A percentile compares a stretch with the other conserved stretches of the same genome.
phyloP scores from a whole-genome alignment of 37 sponge, comb jelly and placozoan genomes.

The Eunapius fragilis region DNA sequence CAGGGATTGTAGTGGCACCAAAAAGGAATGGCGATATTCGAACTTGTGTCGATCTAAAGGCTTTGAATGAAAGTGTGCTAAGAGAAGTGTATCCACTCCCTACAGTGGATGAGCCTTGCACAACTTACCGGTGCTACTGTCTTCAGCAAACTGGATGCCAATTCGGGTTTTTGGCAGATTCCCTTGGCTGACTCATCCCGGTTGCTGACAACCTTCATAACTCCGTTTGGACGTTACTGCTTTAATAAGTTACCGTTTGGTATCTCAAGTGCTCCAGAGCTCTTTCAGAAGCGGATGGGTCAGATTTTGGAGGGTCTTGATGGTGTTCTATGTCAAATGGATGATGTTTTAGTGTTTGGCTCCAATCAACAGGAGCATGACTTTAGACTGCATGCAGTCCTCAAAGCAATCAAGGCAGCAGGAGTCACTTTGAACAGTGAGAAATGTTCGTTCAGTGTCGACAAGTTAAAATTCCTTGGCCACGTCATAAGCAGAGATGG shows the following conservation, averaged over 20 bases:
- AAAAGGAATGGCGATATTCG: slow-evolving; percentile 3
- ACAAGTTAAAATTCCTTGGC: slow-evolving; percentile 24
- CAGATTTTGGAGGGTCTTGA: slow-evolving; percentile 25
- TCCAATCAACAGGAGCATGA: slow-evolving; percentile 17
- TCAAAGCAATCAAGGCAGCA: neutral
- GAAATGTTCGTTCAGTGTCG: neutral
- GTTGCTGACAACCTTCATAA: slow-evolving; percentile 15
- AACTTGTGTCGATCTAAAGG: slow-evolving; percentile 11
- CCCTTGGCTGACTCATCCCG: slow-evolving; percentile 8
- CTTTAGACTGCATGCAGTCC: neutral
- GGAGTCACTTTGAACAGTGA: slow-evolving; percentile 2
- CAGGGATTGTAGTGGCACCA: slow-evolving; percentile 1
- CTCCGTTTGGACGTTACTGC: slow-evolving; percentile 1
- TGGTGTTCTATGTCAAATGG: slow-evolving; percentile 29
- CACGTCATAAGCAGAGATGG: slow-evolving; percentile 12
- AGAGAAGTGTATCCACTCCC: slow-evolving; percentile 12
- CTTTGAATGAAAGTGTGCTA: neutral
- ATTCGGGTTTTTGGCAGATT: slow-evolving; percentile 6
- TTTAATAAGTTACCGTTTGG: slow-evolving; percentile 21
- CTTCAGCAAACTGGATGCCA: slow-evolving; percentile 4
- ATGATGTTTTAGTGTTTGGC: slow-evolving; percentile 36
- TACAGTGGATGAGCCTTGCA: slow-evolving; percentile 22
- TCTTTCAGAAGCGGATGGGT: slow-evolving; percentile 10
- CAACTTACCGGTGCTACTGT: slow-evolving; percentile 8
- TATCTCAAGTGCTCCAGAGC: slow-evolving; percentile 34